phyloP scores from a whole-genome alignment of 2,797 vertebrate genomes.

The Limosa lapponica region DNA sequence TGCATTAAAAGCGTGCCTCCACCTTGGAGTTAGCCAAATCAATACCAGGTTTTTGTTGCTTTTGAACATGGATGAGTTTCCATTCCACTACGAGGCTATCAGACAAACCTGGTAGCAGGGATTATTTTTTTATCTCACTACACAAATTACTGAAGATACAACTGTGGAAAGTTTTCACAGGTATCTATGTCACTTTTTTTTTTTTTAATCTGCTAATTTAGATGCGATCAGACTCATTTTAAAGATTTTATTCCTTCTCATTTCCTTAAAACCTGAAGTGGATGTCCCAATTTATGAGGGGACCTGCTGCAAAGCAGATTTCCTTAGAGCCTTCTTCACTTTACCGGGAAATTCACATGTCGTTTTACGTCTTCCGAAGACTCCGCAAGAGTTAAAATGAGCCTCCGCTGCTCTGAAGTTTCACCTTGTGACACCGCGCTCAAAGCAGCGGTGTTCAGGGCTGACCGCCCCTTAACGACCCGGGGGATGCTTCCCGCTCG shows the following conservation, averaged over 20 bases:
- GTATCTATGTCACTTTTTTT: neutral
- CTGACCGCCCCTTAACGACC: neutral
- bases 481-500: neutral
- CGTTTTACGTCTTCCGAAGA: neutral
- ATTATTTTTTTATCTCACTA: neutral
- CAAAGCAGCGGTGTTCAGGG: neutral
- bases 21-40: neutral
- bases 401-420: neutral
- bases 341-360: neutral
- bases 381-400: neutral
- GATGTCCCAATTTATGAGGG: neutral
- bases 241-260: neutral
- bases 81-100: neutral
- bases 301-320: neutral
- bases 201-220: neutral
- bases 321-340: neutral
- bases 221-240: fast-evolving
- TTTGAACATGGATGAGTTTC: neutral
- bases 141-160: neutral
- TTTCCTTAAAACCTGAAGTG: neutral
- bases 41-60: neutral
- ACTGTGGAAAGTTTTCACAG: neutral
- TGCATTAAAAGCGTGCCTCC: neutral
- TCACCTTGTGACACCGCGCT: neutral
- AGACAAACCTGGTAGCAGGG: fast-evolving